Conservation (phyloP, 1,140 invertebrate species). For the Euura saliciscinereae region DNA sequence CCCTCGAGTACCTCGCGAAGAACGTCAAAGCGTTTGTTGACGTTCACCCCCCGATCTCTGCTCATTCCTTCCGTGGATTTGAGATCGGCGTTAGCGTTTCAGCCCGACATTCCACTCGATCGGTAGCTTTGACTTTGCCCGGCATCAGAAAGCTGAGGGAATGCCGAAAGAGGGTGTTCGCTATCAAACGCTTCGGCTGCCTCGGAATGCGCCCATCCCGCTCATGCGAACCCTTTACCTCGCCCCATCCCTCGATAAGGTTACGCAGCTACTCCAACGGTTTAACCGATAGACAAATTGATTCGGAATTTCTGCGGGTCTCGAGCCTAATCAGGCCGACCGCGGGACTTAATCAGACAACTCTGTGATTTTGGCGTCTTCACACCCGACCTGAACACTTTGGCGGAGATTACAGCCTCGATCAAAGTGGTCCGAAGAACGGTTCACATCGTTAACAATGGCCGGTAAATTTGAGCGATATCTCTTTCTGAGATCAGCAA, state of each 20-base stretch:
- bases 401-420: background rate
- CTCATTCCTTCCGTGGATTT: background rate
- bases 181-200: constrained; percentile 48
- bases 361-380: background rate
- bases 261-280: constrained; percentile 8
- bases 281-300: constrained; percentile 45
- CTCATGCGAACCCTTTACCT: constrained; percentile 16
- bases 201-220: constrained; percentile 37
- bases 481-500: background rate
- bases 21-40: constrained; percentile 7
- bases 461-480: background rate
- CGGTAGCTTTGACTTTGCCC: background rate
- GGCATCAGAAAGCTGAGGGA: background rate
- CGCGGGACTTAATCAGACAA: background rate
- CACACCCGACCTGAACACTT: background rate
- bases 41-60: background rate
- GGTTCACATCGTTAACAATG: background rate
- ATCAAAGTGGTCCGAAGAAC: background rate
- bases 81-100: constrained; percentile 5
- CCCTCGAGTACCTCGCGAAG: background rate
- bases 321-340: constrained; percentile 35
- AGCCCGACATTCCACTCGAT: constrained; percentile 9
- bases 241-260: background rate
- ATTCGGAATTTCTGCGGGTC: constrained; percentile 47
- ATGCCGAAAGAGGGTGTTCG: constrained; percentile 39